These are phyloP conservation scores for Cyprinus carpio DNA, from an alignment of 2,113 vertebrate species.

Conservation along the genomic window DNA sequence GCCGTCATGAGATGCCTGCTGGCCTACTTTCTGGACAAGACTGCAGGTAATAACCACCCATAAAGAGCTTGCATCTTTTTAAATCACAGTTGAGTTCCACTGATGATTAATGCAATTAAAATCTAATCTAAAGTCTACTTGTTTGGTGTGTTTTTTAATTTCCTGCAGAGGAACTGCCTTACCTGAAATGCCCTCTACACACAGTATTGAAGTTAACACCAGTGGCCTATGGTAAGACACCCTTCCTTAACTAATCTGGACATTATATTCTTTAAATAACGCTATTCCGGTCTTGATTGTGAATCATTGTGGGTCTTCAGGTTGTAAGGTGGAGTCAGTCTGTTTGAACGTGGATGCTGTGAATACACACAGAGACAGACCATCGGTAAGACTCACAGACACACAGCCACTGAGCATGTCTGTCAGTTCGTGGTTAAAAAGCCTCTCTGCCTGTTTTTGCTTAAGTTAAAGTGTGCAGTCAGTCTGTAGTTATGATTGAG, in stretches of 20 bases:
- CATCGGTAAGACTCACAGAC: slow-evolving; percentile 80
- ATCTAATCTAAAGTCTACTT: background rate
- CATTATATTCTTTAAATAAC: background rate
- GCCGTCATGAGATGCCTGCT: slow-evolving; percentile 97
- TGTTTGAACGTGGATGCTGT: slow-evolving; percentile 89
- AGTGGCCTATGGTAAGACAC: slow-evolving; percentile 87
- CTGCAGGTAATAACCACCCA: slow-evolving; percentile 78
- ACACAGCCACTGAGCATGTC: background rate
- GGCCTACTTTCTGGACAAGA: slow-evolving; percentile 96
- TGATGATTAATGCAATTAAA: background rate
- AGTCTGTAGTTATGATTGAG: slow-evolving; percentile 4
- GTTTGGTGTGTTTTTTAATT: slow-evolving; percentile 19
- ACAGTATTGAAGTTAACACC: slow-evolving; percentile 96
- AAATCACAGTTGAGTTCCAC: background rate
- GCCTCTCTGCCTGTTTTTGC: background rate
- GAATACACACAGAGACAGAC: slow-evolving; percentile 91
- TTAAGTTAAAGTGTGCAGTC: slow-evolving; percentile 5
- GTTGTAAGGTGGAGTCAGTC: slow-evolving; percentile 92
- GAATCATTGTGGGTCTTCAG: slow-evolving; percentile 61
- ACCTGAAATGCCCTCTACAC: slow-evolving; percentile 95
- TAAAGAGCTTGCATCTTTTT: background rate
- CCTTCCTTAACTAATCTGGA: background rate
- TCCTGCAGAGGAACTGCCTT: slow-evolving; percentile 88
- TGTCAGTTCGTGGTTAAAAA: background rate
- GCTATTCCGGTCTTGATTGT: background rate